Evolutionary conservation across 2,888 invertebrate genomes (phyloP), one percentile per base, ranked within the genome.

Genomic region (Mactromeris polynyma): DNA sequence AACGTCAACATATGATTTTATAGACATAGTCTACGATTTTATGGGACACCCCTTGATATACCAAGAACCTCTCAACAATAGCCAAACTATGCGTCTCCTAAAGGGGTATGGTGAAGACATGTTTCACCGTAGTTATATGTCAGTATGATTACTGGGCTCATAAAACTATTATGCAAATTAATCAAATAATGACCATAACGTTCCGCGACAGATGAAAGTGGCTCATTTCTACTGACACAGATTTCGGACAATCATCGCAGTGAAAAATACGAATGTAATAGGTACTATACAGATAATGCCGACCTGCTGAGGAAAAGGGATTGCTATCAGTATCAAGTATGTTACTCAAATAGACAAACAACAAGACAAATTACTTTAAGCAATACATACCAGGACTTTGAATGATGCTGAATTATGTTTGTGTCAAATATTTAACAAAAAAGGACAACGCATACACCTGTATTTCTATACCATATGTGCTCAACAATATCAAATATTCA

Each of bases 401-500:
- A 36, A 73, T 36, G 33, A 36, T 36, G 4, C 26, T 73, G 73
- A 73, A 73, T 36, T 17, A 73, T 73, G 73, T 33, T 19, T 33
- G 17, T 73, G 73, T 73, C 73, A 36, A 4, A 17, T 19, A 17
- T n/a, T 69, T 33, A 73, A 73, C 73, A 33, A 73, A 73, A 17
- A 33, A 33, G 21, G 73, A 73, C 31, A 73, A 33, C 73, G 17
- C 83, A 83, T 83, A 87, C 87, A 87, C 83, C 87, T 83, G 87
- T 54, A 54, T 3, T 69, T 11, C n/a, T 46, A 17, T 42, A 64
- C 73, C 14, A n/a, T 31, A 80, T 42, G 38, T 42, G 38, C 80
- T 79, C 87, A 79, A 58, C 46, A n/a, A 64, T 86, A 89, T 89
- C 86, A 79, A 42, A 83, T 21, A 21, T 38, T 86, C 89, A 81